phyloP scores from a whole-genome alignment of 1,140 invertebrate genomes.

The Bombus soroeensis region DNA sequence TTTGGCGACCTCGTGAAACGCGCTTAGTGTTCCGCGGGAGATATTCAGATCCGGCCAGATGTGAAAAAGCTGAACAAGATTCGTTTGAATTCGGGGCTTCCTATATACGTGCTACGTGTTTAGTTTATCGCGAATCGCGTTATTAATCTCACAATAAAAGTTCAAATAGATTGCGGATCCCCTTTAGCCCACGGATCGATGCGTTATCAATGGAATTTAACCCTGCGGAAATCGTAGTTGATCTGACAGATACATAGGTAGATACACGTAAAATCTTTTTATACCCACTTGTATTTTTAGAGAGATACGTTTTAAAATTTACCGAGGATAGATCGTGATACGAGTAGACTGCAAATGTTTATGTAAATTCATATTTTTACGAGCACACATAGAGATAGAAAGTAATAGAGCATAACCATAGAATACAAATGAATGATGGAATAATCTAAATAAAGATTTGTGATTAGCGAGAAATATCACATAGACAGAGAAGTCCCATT shows the following conservation, averaged over 20 bases:
- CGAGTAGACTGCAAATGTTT: background rate
- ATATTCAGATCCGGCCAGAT: background rate
- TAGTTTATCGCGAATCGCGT: too few relatives aligned
- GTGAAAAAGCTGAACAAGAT: too few relatives aligned
- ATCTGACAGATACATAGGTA: background rate
- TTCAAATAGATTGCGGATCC: too few relatives aligned
- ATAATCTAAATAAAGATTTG: too few relatives aligned
- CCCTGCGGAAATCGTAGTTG: background rate
- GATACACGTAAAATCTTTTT: background rate
- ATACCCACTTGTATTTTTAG: background rate
- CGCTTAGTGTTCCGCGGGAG: background rate
- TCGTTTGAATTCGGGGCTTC: background rate
- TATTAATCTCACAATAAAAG: too few relatives aligned
- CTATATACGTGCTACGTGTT: too few relatives aligned
- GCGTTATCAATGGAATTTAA: background rate
- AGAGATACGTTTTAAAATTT: background rate
- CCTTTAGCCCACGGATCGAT: too few relatives aligned
- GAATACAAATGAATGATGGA: background rate
- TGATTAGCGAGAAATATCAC: too few relatives aligned
- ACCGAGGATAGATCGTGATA: background rate
- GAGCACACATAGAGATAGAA: background rate
- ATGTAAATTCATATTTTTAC: background rate
- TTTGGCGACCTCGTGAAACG: background rate
- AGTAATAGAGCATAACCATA: background rate
- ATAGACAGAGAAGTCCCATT: too few relatives aligned